Evolutionary conservation across 2,113 vertebrate species (phyloP).

Genomic region (Paramormyrops kingsleyae): DNA sequence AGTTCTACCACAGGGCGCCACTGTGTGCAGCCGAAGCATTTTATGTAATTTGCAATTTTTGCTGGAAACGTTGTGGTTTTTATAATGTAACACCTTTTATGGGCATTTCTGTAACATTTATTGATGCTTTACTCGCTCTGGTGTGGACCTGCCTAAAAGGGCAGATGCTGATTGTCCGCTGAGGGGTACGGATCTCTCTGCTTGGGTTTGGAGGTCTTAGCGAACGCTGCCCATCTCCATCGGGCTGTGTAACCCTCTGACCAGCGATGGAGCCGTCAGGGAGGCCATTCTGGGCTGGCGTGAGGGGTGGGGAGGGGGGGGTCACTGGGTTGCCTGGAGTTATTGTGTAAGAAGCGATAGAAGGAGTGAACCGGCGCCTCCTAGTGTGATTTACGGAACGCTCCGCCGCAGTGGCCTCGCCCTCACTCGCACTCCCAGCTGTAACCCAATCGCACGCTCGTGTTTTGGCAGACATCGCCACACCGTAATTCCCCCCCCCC

Average conservation of each 20-base stretch:
- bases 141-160: neutral
- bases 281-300: neutral
- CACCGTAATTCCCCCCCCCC: neutral
- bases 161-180: neutral
- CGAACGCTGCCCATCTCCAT: neutral
- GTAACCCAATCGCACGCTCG: neutral
- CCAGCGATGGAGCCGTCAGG: neutral
- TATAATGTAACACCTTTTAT: neutral
- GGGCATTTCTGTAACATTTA: neutral
- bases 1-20: neutral
- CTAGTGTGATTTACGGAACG: neutral
- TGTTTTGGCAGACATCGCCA: neutral
- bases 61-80: neutral
- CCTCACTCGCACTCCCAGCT: neutral
- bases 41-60: neutral
- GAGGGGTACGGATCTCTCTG: neutral
- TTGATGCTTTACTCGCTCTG: neutral
- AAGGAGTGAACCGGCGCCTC: neutral
- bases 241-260: neutral
- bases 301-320: neutral
- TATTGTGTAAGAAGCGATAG: neutral
- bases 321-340: neutral
- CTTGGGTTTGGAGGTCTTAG: neutral
- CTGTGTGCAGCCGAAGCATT: neutral
- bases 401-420: neutral